These are phyloP conservation scores for Poecilia latipinna DNA, from an alignment of 2,113 vertebrate genomes.

Conservation along the genomic window DNA sequence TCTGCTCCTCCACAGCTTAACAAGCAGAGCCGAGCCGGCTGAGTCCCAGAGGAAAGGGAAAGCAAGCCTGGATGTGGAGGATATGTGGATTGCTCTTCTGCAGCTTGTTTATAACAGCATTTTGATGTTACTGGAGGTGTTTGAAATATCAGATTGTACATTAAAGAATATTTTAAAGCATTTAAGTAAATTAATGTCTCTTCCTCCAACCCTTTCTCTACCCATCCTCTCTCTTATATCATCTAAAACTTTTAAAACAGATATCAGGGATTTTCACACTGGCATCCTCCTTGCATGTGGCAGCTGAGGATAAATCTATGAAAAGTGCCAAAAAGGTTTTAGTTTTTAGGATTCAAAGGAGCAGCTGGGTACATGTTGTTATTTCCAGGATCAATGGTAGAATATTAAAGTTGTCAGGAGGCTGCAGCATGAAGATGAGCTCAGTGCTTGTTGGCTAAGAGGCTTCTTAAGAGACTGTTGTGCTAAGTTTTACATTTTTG, in stretches of 20 bases:
- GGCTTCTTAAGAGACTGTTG: background rate
- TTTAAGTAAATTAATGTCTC: background rate
- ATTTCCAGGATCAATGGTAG: no score
- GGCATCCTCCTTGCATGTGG: background rate
- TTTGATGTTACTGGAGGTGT: background rate
- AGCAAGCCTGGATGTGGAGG: background rate
- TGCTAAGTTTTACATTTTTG: background rate
- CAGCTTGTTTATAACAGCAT: background rate
- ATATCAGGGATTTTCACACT: background rate
- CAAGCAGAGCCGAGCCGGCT: background rate
- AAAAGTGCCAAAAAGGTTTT: no score
- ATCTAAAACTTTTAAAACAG: background rate
- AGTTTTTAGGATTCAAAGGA: no score
- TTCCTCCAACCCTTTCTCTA: background rate
- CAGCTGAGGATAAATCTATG: no score
- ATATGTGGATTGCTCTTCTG: background rate
- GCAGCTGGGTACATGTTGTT: no score
- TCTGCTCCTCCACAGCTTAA: slow-evolving; percentile 3
- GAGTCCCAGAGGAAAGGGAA: slow-evolving; percentile 5
- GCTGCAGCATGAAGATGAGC: no score
- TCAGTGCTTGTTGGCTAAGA: background rate
- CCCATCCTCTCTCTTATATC: background rate
- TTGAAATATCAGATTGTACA: background rate
- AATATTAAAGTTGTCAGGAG: no score
- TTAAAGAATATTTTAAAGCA: background rate